These are phyloP conservation scores for Rallus crepitans DNA, from an alignment of 2,797 vertebrate genomes.

Conservation along the genomic window DNA sequence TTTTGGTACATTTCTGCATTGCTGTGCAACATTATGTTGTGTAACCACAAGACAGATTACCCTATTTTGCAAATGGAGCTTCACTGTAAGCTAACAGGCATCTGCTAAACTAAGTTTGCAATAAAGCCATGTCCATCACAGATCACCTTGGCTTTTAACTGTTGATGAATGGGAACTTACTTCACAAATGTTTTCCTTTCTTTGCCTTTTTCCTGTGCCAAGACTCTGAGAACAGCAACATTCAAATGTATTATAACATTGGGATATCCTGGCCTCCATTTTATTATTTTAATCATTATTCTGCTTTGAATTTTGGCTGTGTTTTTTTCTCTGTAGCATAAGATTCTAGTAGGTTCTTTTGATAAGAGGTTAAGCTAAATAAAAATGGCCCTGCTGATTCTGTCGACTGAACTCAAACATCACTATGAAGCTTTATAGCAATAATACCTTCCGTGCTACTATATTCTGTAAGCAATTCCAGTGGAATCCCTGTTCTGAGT, in stretches of 20 bases:
- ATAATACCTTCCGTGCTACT: conserved; percentile 50
- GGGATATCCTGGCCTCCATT: neutral
- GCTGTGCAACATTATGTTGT: neutral
- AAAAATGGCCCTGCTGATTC: conserved; percentile 29
- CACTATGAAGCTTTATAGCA: conserved; percentile 24
- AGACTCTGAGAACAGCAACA: neutral
- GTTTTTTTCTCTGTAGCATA: neutral
- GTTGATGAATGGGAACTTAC: neutral
- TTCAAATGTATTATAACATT: neutral
- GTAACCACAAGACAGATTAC: neutral
- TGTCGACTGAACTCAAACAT: conserved; percentile 44
- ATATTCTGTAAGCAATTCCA: conserved; percentile 51
- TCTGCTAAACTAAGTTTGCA: neutral
- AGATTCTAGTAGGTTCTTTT: neutral
- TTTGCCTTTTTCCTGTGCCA: neutral
- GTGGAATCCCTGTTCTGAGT: conserved; percentile 56
- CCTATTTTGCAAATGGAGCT: neutral
- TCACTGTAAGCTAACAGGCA: neutral
- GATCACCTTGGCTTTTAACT: conserved; percentile 5
- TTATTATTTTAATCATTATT: conserved; percentile 18
- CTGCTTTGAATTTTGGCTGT: conserved; percentile 11
- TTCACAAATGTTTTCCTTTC: neutral
- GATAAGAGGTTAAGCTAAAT: conserved; percentile 37
- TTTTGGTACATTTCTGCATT: neutral
- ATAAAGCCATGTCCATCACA: neutral